phyloP scores from a whole-genome alignment of 2,797 vertebrate species.

The Gila robusta region DNA sequence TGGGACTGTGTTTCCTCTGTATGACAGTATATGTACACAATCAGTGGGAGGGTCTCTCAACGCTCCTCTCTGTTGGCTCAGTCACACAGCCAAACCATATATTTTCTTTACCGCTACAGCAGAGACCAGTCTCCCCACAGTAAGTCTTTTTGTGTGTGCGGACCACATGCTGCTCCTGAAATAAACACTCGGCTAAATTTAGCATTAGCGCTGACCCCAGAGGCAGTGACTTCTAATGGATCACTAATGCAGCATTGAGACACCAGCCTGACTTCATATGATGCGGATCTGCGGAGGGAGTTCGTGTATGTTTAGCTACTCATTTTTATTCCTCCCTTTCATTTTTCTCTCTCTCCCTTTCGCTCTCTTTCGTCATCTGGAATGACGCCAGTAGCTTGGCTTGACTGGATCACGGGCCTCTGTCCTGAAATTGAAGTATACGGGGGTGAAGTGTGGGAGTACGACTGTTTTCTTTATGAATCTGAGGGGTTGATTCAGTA shows the following conservation, averaged over 20 bases:
- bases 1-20: constrained; percentile 16
- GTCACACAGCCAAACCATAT: constrained; percentile 44
- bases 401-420: constrained; percentile 11
- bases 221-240: constrained; percentile 61
- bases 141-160: constrained; percentile 46
- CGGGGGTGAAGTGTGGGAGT: constrained; percentile 4
- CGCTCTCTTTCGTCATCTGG: not conserved
- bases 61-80: constrained; percentile 10
- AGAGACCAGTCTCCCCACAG: constrained; percentile 41
- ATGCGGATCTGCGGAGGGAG: constrained; percentile 39
- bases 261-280: constrained; percentile 45
- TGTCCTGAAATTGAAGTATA: constrained; percentile 4
- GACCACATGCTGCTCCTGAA: constrained; percentile 61
- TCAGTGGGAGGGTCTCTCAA: not conserved
- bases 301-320: not conserved
- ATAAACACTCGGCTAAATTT: constrained; percentile 70
- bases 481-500: not conserved
- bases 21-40: constrained; percentile 11
- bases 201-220: constrained; percentile 60
- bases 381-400: constrained; percentile 13
- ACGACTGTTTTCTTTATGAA: not conserved
- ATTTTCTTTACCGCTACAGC: constrained; percentile 59
- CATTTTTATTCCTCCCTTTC: not conserved
- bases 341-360: not conserved
- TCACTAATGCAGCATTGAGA: constrained; percentile 52